Conservation (phyloP, 2,888 invertebrate genomes). For the Sphaeridia pumilis region DNA sequence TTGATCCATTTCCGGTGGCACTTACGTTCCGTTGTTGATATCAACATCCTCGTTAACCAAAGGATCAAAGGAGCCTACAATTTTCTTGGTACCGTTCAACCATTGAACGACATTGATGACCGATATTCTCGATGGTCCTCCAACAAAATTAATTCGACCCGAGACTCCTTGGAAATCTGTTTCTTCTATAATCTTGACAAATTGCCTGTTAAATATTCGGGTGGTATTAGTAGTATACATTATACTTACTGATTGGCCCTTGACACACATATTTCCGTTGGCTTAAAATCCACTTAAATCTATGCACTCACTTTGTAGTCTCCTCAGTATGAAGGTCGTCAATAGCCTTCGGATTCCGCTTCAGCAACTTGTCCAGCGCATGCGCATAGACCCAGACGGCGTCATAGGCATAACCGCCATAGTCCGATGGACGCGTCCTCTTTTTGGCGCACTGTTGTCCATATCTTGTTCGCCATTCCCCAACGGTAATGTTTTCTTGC, state of each 20-base stretch:
- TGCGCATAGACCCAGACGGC: constrained; percentile 69
- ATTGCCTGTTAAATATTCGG: too few species aligned
- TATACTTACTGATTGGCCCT: too few species aligned
- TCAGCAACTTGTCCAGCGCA: constrained; percentile 54
- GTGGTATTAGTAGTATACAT: too few species aligned
- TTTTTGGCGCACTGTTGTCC: constrained; percentile 35
- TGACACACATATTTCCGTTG: too few species aligned
- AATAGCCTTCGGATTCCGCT: constrained; percentile 49
- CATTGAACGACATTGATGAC: constrained; percentile 52
- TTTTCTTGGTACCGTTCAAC: constrained; percentile 41
- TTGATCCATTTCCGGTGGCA: neutral
- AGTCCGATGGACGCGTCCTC: constrained; percentile 22
- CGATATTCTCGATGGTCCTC: constrained; percentile 52
- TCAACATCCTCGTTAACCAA: constrained; percentile 43
- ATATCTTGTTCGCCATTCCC: constrained; percentile 50
- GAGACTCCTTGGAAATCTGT: constrained; percentile 63
- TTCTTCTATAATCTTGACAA: constrained; percentile 51
- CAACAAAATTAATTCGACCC: constrained; percentile 56
- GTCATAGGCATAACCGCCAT: constrained; percentile 51
- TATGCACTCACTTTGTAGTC: constrained; percentile 43
- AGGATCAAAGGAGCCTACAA: constrained; percentile 51
- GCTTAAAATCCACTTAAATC: too few species aligned
- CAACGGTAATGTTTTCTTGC: constrained; percentile 54
- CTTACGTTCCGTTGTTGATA: constrained; percentile 44
- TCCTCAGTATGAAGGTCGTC: constrained; percentile 47